Evolutionary conservation across 2,797 vertebrate genomes (phyloP).

Genomic region (Hipposideros larvatus): DNA sequence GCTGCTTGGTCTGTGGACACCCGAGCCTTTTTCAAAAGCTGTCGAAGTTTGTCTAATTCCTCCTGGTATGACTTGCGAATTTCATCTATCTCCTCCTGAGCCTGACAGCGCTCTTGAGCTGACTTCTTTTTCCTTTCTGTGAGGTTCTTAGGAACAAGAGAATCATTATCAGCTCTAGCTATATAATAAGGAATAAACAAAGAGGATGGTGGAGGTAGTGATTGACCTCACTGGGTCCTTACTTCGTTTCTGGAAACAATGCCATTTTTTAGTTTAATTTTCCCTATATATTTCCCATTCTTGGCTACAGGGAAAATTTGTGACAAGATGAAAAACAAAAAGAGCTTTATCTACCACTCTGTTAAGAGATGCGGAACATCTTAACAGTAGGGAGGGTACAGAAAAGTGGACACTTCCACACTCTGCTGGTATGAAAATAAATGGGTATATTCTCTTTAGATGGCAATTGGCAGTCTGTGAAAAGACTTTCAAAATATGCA

Average conservation of each 20-base stretch:
- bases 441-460: not conserved
- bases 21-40: constrained; percentile 92
- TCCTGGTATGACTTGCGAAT: constrained; percentile 91
- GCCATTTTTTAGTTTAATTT: constrained; percentile 13
- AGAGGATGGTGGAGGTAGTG: not conserved
- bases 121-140: constrained; percentile 95
- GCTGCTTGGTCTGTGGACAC: constrained; percentile 91
- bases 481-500: constrained; percentile 29
- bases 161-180: constrained; percentile 55
- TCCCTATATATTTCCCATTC: constrained; percentile 16
- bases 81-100: constrained; percentile 95
- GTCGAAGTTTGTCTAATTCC: constrained; percentile 92
- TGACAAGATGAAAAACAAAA: constrained; percentile 13
- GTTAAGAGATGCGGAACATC: not conserved
- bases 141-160: constrained; percentile 89
- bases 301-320: not conserved
- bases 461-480: not conserved
- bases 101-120: constrained; percentile 91
- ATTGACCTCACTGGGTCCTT: not conserved
- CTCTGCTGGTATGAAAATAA: not conserved
- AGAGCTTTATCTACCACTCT: not conserved
- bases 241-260: constrained; percentile 25
- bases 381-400: not conserved
- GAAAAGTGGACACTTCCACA: not conserved
- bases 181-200: not conserved